A percentile compares a stretch with the other conserved stretches of the same genome.
Evolutionary conservation across 2,113 vertebrate genomes (phyloP).

Genomic region (Hepsetus odoe): DNA sequence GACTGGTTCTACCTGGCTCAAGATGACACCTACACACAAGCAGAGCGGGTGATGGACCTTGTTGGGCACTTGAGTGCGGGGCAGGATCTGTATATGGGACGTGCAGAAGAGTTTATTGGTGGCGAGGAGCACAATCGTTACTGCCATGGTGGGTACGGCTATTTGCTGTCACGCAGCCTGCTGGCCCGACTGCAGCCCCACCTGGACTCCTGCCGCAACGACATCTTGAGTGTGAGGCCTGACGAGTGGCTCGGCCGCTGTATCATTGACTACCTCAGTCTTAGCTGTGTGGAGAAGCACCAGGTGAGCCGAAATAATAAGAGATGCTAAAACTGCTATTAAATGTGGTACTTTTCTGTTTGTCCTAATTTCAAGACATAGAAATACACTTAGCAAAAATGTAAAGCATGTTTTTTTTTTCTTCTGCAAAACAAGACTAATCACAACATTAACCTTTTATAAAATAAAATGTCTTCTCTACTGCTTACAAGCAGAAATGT

Average conservation of each 20-base stretch:
- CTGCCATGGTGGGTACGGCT: constrained; percentile 94
- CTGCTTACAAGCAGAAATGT: too few relatives aligned
- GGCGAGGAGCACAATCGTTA: constrained; percentile 89
- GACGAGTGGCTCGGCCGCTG: constrained; percentile 98
- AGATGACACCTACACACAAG: constrained; percentile 92
- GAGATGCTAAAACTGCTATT: too few relatives aligned
- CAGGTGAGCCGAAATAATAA: constrained; percentile 75
- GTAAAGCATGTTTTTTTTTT: too few relatives aligned
- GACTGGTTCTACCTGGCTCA: constrained; percentile 97
- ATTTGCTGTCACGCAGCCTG: constrained; percentile 90
- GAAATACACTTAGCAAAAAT: too few relatives aligned
- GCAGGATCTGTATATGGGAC: constrained; percentile 89
- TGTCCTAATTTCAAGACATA: too few relatives aligned
- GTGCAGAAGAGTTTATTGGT: constrained; percentile 92
- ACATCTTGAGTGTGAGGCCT: constrained; percentile 92
- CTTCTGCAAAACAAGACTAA: too few relatives aligned
- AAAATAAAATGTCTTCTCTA: too few relatives aligned
- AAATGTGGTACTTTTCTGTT: too few relatives aligned
- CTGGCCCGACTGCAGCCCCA: constrained; percentile 85
- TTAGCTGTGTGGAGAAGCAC: constrained; percentile 86
- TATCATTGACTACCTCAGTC: constrained; percentile 91
- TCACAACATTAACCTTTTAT: too few relatives aligned
- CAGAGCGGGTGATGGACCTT: constrained; percentile 84
- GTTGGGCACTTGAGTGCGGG: constrained; percentile 88
- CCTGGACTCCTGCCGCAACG: constrained; percentile 90